These are phyloP conservation scores for Eristalinus aeneus DNA, from an alignment of 2,888 invertebrate genomes.

Conservation along the genomic window DNA sequence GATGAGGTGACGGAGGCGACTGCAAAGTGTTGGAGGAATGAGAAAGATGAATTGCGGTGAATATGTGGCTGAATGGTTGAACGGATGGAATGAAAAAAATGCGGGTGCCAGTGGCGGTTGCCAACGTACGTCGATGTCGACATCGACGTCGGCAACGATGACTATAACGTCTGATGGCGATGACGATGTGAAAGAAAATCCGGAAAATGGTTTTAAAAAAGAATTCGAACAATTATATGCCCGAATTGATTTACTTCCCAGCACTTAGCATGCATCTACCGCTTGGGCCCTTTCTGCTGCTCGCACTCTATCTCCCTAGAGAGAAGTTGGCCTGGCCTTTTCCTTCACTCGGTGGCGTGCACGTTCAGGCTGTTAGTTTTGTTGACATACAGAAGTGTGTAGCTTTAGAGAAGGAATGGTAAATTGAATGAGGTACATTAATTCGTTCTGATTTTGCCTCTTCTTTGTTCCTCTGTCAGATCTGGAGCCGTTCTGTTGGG, in stretches of 20 bases:
- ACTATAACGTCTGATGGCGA: constrained; percentile 32
- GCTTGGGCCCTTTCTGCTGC: constrained; percentile 24
- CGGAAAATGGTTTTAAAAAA: constrained; percentile 55
- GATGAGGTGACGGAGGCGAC: neutral
- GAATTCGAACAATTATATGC: constrained; percentile 70
- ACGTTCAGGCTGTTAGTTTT: constrained; percentile 65
- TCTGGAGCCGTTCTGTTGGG: constrained; percentile 28
- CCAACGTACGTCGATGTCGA: constrained; percentile 25
- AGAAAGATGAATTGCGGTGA: constrained; percentile 66
- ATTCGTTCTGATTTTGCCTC: constrained; percentile 62
- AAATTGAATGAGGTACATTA: constrained; percentile 68
- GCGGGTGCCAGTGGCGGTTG: constrained; percentile 45
- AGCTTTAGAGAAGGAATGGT: neutral
- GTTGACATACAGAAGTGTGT: constrained; percentile 61
- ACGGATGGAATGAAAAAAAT: constrained; percentile 65
- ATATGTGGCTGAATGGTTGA: constrained; percentile 67
- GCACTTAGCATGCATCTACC: constrained; percentile 65
- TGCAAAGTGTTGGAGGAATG: constrained; percentile 59
- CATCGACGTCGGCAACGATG: constrained; percentile 12
- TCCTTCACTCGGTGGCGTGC: constrained; percentile 35
- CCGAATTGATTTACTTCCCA: constrained; percentile 70
- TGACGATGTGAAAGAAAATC: constrained; percentile 62
- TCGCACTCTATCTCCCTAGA: neutral
- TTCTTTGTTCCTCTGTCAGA: constrained; percentile 15
- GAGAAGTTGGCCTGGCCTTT: constrained; percentile 31